Conservation (phyloP, 2,113 vertebrate species). For the Edolisoma coerulescens region DNA sequence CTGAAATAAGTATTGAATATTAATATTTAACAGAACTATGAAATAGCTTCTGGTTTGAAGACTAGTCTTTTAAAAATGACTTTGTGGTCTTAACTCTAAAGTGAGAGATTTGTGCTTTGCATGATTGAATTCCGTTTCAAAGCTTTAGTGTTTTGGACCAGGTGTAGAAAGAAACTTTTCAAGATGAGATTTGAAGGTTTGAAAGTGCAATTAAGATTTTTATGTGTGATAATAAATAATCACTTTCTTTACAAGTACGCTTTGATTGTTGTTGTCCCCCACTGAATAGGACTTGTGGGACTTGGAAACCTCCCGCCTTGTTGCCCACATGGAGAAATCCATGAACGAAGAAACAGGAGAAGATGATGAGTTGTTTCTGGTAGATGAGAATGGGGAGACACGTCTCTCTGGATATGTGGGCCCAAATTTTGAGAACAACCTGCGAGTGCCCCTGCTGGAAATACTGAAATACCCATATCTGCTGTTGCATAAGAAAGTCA, state of each 20-base stretch:
- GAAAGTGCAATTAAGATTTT: not conserved
- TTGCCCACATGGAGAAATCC: conserved; percentile 70
- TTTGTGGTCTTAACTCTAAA: not conserved
- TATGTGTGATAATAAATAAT: not conserved
- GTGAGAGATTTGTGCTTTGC: not conserved
- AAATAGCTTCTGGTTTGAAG: not conserved
- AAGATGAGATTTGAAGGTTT: not conserved
- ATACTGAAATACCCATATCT: conserved; percentile 83
- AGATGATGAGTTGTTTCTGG: conserved; percentile 75
- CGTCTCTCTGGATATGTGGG: conserved; percentile 63
- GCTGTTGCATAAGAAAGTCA: conserved; percentile 73
- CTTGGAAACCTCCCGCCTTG: conserved; percentile 79
- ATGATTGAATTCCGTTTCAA: not conserved
- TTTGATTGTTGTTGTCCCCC: not conserved
- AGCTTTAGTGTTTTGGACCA: not conserved
- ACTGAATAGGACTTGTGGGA: conserved; percentile 73
- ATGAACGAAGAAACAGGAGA: conserved; percentile 63
- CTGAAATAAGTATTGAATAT: not conserved
- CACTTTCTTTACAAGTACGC: not conserved
- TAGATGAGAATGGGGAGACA: conserved; percentile 71
- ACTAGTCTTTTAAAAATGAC: not conserved
- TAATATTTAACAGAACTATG: not conserved
- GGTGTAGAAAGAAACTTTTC: not conserved
- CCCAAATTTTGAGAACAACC: conserved; percentile 75
- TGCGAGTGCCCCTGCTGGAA: conserved; percentile 80